Evolutionary conservation across 2,113 vertebrate species (phyloP).

Genomic region (Paramormyrops kingsleyae): DNA sequence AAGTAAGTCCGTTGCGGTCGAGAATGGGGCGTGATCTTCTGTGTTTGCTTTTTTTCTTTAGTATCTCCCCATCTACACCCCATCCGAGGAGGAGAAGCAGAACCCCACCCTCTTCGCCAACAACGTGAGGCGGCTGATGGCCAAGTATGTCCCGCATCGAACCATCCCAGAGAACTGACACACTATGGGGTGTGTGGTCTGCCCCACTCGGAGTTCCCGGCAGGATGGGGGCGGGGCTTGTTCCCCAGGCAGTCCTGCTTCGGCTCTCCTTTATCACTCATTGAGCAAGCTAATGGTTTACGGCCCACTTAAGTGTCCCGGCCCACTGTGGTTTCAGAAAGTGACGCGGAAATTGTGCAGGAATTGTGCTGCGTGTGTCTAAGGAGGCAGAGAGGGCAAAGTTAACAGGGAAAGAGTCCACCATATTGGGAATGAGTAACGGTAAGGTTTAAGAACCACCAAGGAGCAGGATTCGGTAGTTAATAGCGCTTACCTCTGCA

Average conservation of each 20-base stretch:
- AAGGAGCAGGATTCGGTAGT: background rate
- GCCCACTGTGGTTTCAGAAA: background rate
- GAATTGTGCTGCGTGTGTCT: background rate
- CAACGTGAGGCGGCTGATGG: slow-evolving; percentile 89
- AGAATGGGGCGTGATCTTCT: background rate
- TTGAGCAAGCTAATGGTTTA: background rate
- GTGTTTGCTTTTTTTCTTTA: slow-evolving; percentile 39
- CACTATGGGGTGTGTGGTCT: background rate
- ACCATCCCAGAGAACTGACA: background rate
- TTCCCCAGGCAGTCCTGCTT: background rate
- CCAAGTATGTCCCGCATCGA: slow-evolving; percentile 67
- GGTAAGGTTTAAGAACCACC: background rate
- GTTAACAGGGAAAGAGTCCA: background rate
- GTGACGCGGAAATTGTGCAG: too few relatives aligned
- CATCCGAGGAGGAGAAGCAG: slow-evolving; percentile 84
- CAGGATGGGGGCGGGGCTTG: background rate
- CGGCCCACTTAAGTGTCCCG: background rate
- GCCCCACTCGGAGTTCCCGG: background rate
- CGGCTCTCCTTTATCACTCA: background rate
- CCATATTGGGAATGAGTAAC: slow-evolving; percentile 22
- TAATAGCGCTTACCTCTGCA: background rate
- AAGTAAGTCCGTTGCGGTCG: background rate
- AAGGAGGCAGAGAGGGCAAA: background rate
- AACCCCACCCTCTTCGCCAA: slow-evolving; percentile 83
- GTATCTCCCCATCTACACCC: slow-evolving; percentile 89